These are phyloP conservation scores for Onchidella celtica DNA, from an alignment of 2,888 invertebrate species.

Conservation along the genomic window DNA sequence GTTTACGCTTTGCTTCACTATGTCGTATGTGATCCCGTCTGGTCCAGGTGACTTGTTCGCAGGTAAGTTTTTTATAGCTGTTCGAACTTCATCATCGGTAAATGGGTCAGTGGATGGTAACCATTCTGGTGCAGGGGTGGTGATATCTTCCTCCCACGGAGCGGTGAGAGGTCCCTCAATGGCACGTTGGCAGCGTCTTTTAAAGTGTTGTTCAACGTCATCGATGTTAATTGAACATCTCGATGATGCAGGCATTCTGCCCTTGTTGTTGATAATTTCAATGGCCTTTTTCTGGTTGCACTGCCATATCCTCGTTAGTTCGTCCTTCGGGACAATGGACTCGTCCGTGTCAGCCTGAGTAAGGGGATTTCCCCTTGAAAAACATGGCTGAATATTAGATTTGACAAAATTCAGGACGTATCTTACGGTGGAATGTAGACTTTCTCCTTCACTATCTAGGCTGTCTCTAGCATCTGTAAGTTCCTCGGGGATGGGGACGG, in stretches of 20 bases:
- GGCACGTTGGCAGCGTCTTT: neutral
- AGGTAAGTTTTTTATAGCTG: neutral
- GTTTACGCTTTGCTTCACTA: neutral
- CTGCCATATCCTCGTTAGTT: neutral
- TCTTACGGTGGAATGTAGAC: neutral
- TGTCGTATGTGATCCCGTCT: neutral
- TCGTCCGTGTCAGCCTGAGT: neutral
- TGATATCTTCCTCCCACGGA: neutral
- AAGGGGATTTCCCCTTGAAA: neutral
- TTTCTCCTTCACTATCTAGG: neutral
- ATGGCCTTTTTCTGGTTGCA: neutral
- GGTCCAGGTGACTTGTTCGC: neutral
- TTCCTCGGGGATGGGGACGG: neutral
- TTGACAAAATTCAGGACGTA: neutral
- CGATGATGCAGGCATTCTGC: neutral
- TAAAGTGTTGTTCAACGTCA: neutral
- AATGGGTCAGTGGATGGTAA: neutral
- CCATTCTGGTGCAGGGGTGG: neutral
- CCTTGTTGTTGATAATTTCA: neutral
- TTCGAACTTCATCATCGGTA: neutral
- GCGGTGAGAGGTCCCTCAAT: too few species aligned
- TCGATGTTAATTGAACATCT: too few species aligned
- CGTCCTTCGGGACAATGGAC: neutral
- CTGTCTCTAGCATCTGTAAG: neutral
- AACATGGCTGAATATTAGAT: neutral